Conservation (phyloP, 2,888 invertebrate species). For the Ceriagrion tenellum region DNA sequence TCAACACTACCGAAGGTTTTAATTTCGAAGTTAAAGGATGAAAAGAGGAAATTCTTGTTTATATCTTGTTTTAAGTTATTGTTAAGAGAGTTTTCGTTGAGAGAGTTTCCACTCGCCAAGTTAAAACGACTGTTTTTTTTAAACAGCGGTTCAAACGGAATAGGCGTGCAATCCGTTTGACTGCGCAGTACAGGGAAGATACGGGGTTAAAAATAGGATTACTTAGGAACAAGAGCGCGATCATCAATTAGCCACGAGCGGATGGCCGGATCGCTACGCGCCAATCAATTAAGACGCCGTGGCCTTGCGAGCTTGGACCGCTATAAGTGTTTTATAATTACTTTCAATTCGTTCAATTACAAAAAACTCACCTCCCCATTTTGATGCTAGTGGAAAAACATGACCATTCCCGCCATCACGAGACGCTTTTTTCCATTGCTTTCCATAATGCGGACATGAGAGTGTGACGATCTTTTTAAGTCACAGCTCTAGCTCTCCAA, state of each 20-base stretch:
- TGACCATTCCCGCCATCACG: too few species aligned
- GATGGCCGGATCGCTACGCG: neutral
- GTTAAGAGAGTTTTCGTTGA: neutral
- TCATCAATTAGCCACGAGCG: neutral
- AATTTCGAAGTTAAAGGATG: too few species aligned
- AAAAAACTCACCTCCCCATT: too few species aligned
- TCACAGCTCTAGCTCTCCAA: too few species aligned
- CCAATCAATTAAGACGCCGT: neutral
- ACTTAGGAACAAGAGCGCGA: neutral
- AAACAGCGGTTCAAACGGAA: neutral
- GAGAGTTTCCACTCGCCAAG: neutral
- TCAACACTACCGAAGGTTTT: too few species aligned
- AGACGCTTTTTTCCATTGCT: too few species aligned
- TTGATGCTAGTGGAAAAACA: too few species aligned
- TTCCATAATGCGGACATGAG: too few species aligned
- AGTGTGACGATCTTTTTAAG: too few species aligned
- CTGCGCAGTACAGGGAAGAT: neutral
- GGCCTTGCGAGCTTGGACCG: neutral
- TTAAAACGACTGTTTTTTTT: neutral
- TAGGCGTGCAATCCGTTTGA: neutral
- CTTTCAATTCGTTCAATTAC: too few species aligned
- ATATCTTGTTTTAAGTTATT: neutral
- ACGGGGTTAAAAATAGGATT: neutral
- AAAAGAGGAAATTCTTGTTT: too few species aligned
- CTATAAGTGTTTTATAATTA: neutral